These are phyloP conservation scores for Brachyistius frenatus DNA, from an alignment of 2,113 vertebrate genomes.

Conservation along the genomic window DNA sequence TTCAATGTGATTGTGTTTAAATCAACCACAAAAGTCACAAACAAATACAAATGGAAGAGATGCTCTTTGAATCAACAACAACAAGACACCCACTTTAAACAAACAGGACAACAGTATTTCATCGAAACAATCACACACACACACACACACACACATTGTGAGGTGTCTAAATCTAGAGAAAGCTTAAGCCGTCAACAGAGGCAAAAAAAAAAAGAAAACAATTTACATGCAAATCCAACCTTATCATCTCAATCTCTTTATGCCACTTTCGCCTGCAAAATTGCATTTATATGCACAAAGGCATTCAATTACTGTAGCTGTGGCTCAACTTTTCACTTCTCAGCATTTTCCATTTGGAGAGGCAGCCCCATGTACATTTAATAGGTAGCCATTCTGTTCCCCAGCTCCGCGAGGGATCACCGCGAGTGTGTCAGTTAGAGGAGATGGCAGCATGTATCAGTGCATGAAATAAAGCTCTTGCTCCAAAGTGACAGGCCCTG, in stretches of 20 bases:
- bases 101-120: constrained; percentile 42
- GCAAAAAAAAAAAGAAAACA: constrained; percentile 75
- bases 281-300: constrained; percentile 82
- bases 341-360: constrained; percentile 76
- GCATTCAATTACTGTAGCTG: constrained; percentile 79
- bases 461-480: constrained; percentile 84
- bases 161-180: constrained; percentile 48
- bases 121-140: constrained; percentile 56
- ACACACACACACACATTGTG: constrained; percentile 41
- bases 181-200: constrained; percentile 64
- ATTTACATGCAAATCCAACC: constrained; percentile 88
- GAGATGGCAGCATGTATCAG: constrained; percentile 84
- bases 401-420: constrained; percentile 70
- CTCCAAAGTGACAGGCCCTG: constrained; percentile 80
- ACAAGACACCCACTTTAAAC: constrained; percentile 35
- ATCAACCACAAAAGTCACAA: constrained; percentile 40
- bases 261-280: constrained; percentile 75
- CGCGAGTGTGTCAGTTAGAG: constrained; percentile 75
- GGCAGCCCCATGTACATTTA: constrained; percentile 80
- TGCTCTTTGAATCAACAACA: constrained; percentile 45
- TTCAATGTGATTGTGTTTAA: constrained; percentile 39
- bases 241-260: constrained; percentile 82
- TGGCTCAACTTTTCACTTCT: constrained; percentile 76
- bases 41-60: constrained; percentile 55
- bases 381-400: constrained; percentile 76